Evolutionary conservation across 1,140 invertebrate species (phyloP).

Genomic region (Drosophila nannoptera): DNA sequence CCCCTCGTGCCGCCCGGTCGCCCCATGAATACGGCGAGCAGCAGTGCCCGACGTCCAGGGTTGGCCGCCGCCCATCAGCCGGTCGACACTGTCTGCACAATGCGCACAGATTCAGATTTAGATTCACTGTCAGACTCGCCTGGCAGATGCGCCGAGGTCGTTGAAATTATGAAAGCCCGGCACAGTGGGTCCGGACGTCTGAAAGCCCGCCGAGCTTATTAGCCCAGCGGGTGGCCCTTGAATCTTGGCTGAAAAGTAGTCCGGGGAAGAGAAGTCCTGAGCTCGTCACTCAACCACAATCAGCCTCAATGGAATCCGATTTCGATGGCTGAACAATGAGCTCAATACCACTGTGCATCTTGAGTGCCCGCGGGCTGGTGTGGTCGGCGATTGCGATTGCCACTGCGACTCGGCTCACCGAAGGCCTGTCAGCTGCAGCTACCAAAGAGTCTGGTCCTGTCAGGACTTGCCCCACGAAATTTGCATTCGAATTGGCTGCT

Average conservation of each 20-base stretch:
- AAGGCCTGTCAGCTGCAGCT: slow-evolving; percentile 54
- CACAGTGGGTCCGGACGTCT: background rate
- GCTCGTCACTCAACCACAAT: no score
- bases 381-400: background rate
- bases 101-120: slow-evolving; percentile 25
- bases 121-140: slow-evolving; percentile 32
- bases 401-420: slow-evolving; percentile 1
- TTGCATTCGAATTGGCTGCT: slow-evolving; percentile 52
- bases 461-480: slow-evolving; percentile 39
- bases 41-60: background rate
- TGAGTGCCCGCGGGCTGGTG: background rate
- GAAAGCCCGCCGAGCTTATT: no score
- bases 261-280: no score
- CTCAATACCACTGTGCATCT: background rate
- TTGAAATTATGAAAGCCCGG: slow-evolving; percentile 34
- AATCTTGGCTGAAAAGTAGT: no score
- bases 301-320: no score
- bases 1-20: slow-evolving; percentile 5
- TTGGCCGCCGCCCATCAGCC: slow-evolving; percentile 1
- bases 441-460: slow-evolving; percentile 24
- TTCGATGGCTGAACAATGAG: background rate
- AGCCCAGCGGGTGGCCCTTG: no score
- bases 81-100: slow-evolving; percentile 16
- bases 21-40: background rate
- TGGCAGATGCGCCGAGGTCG: slow-evolving; percentile 45